Base-by-base conservation (phyloP, 2,888 invertebrate species). In the Hypercompe scribonia region DNA sequence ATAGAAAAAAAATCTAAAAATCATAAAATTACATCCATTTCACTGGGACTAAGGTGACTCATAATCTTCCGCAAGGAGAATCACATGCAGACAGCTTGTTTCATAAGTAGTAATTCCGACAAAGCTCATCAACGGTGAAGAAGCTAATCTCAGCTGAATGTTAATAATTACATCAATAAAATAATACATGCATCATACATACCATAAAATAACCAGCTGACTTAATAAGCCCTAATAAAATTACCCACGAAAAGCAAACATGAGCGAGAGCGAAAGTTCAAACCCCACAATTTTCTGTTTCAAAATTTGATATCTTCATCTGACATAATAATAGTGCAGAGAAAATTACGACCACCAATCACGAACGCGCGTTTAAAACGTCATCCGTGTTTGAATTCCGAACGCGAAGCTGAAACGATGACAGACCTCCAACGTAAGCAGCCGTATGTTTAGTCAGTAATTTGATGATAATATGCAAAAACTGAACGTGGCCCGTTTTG, bases 281-380 rank as follows among this genome's bases (percentile, higher is more conserved):
- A 84, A 86, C 80, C 90, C 90, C 78, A 84, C 90, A 93, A 93
- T 94, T 94, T 93, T 85, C 87, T 86, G 86, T 90, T 90, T 88
- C 88, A 88, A 86, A 90, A 88, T 90, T 91, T 93, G 92, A 95
- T 94, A 92, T 92, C 95, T 95, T 92, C 92, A 94, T 95, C 92
- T 89, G 87, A 76, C 78, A 77, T 95, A 95, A 95, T 94, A 84
- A 94, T 89, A 91, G 90, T 85, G 88, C 83, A 79, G 81, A 82
- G 84, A 79, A 88, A 90, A 91, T 90, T 86, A 86, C 85, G 89
- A 87, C 90, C 88, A 89, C 91, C 92, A 89, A 92, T 92, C 92
- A 88, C 88, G 91, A 85, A 82, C 82, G 82, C 79, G 77, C 79
- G 79, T 86, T 88, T 84, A 84, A 88, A 88, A 71, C 71, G 61